phyloP scores from a whole-genome alignment of 1,140 invertebrate species.

The Subanguina moxae region DNA sequence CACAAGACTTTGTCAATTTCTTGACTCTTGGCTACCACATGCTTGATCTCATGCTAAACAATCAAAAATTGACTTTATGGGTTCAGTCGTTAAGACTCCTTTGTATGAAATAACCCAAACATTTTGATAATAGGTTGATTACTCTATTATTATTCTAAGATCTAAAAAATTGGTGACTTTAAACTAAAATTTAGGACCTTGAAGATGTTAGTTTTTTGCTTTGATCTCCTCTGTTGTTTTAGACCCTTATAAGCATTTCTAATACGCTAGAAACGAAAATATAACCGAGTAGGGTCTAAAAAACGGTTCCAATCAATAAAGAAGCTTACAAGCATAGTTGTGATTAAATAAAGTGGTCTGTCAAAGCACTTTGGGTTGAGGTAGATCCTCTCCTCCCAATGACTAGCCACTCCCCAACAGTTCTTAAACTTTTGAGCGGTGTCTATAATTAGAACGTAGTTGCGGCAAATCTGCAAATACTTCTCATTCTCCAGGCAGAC shows the following conservation, averaged over 20 bases:
- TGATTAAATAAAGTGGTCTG: not conserved
- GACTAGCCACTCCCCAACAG: conserved; percentile 2
- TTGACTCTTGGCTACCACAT: not conserved
- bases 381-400: not conserved
- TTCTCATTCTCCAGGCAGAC: not conserved
- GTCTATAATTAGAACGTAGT: not conserved
- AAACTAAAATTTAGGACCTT: not conserved
- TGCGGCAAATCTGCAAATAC: not conserved
- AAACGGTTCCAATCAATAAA: not conserved
- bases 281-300: too few species aligned
- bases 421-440: not conserved
- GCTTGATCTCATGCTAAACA: conserved; percentile 4
- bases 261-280: too few species aligned
- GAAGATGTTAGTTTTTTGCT: not conserved
- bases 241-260: too few species aligned
- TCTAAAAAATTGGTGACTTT: not conserved
- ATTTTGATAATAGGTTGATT: too few species aligned
- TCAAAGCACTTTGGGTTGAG: not conserved
- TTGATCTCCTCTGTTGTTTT: too few species aligned
- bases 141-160: not conserved
- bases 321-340: not conserved
- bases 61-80: not conserved
- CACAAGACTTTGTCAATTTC: not conserved
- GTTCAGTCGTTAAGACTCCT: not conserved
- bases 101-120: not conserved